Base-by-base conservation (phyloP, 2,888 invertebrate species). In the Noctua comes region DNA sequence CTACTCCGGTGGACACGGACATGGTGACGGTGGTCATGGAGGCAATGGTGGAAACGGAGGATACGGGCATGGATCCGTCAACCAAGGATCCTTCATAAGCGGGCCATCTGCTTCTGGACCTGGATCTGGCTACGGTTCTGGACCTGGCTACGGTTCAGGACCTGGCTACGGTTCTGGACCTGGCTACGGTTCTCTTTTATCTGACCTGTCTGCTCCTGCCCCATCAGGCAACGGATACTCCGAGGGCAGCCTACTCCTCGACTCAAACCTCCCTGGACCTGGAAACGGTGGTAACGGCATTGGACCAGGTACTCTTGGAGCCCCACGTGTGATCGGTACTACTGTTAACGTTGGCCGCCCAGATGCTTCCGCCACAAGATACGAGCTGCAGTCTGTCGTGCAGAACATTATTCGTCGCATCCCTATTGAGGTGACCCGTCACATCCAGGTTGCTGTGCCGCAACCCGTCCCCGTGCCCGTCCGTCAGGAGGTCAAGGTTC, bases 351-450 rank as follows among this genome's bases (percentile, higher is more conserved):
- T 95, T 1, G 95, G 94, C 69, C 94, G 89, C 2, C 94, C 94
- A 7, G 83, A 91, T 13, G 86, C 89, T 2, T 79, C 89, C 24
- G 90, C 93, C 10, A 90, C 95, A 7, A 94, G 95, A 86, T 96
- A 95, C 90, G 96, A 97, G 82, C 93, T 97, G 24, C 95, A 96
- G 76, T 95, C 96, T 2, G 97, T 97, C 10, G 93, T 96, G 0
- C 97, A 97, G 90, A 95, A 97, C 83, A 93, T 97, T 3, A 79
- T 97, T 74, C 95, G 96, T 57, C 96, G 96, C 57, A 85, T 97
- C 16, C 97, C 97, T 2, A 87, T 96, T n/a, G 97, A 96, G 83
- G 95, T 97, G n/a, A 94, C 93, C 54, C 94, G 95, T 27, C 97
- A 97, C 88, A 84, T 97, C 4, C 91, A 96, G 82, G 91, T 97